Conservation (phyloP, 2,113 vertebrate genomes). For the Phocoena sinus region DNA sequence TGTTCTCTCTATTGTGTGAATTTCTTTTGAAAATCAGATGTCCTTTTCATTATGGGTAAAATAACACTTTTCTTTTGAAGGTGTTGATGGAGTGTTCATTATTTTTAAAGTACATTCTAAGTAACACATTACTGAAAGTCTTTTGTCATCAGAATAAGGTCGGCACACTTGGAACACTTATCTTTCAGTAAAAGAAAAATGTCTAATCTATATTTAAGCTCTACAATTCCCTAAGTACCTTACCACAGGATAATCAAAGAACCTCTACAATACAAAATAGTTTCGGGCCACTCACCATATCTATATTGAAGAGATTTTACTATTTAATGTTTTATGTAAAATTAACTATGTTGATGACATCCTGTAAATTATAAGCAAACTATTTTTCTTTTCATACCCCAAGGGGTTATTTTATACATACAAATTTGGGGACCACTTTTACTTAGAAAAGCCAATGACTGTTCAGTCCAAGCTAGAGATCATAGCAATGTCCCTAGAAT, state of each 20-base stretch:
- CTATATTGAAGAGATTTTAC: neutral
- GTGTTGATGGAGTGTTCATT: neutral
- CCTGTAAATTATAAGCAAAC: neutral
- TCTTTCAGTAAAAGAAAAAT: conserved; percentile 26
- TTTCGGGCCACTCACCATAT: neutral
- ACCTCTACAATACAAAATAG: neutral
- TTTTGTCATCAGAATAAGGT: neutral
- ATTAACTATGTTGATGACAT: neutral
- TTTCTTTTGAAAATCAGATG: conserved; percentile 26
- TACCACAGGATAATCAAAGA: neutral
- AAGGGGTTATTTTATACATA: neutral
- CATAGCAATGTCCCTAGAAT: neutral
- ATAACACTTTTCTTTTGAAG: conserved; percentile 34
- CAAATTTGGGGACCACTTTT: neutral
- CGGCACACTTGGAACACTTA: neutral
- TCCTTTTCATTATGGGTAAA: conserved; percentile 15
- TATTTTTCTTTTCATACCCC: neutral
- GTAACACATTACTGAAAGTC: neutral
- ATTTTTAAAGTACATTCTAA: neutral
- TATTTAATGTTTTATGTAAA: neutral
- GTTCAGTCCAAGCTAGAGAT: neutral
- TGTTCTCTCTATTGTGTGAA: neutral
- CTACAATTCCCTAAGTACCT: neutral
- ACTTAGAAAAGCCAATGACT: neutral
- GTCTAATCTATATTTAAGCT: neutral